Percentiles rank a stretch among this genome's conserved stretches.
Evolutionary conservation across 2,888 invertebrate species (phyloP).

Genomic region (Idaea biselata): DNA sequence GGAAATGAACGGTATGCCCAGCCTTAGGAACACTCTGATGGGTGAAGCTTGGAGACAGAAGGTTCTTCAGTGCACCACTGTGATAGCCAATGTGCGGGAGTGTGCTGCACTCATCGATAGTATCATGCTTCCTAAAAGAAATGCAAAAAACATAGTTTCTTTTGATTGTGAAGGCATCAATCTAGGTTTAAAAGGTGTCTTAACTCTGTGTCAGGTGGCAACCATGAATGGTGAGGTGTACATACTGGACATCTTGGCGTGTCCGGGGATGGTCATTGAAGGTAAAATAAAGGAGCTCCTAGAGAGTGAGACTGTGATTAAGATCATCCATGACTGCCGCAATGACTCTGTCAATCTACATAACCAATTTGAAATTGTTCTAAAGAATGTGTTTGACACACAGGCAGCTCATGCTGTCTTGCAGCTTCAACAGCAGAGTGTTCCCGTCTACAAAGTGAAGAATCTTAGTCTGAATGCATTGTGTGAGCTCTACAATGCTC

Average conservation of each 20-base stretch:
- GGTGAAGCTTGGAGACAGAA: conserved; percentile 91
- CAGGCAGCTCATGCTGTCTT: conserved; percentile 96
- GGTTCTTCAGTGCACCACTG: conserved; percentile 89
- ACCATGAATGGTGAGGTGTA: conserved; percentile 91
- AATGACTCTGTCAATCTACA: conserved; percentile 94
- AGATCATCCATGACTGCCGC: conserved; percentile 95
- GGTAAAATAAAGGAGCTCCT: conserved; percentile 90
- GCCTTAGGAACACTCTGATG: conserved; percentile 68
- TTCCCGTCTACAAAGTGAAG: conserved; percentile 96
- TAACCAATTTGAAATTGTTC: conserved; percentile 90
- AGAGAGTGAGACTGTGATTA: conserved; percentile 89
- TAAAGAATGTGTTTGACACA: conserved; percentile 94
- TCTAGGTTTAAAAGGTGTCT: conserved; percentile 91
- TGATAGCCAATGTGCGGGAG: conserved; percentile 89
- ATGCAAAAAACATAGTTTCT: conserved; percentile 84
- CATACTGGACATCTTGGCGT: conserved; percentile 92
- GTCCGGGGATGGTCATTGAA: conserved; percentile 88
- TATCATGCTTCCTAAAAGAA: conserved; percentile 82
- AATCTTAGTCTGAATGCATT: conserved; percentile 94
- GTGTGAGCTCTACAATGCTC: conserved; percentile 93
- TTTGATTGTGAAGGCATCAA: conserved; percentile 97
- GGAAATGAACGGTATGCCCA: conserved; percentile 67
- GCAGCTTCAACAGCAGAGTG: conserved; percentile 92
- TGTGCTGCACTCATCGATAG: conserved; percentile 88
- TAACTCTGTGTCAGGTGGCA: conserved; percentile 92